phyloP scores from a whole-genome alignment of 2,888 invertebrate genomes.

The Nemapogon koenigi region DNA sequence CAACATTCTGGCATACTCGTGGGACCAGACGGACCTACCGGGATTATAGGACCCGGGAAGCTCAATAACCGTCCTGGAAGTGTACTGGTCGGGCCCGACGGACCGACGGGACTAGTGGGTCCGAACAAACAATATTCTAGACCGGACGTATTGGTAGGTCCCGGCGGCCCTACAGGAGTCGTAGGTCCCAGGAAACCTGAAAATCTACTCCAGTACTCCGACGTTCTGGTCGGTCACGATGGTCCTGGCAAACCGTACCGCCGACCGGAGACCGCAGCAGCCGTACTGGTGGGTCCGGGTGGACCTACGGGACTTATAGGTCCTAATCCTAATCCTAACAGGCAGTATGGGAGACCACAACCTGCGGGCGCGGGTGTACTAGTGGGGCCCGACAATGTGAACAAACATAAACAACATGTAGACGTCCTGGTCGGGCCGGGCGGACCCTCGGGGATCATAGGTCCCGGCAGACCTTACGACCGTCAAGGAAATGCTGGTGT shows the following conservation, averaged over 20 bases:
- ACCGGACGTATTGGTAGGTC: conserved; percentile 31
- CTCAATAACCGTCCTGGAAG: conserved; percentile 16
- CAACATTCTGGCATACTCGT: too few relatives aligned
- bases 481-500: conserved; percentile 21
- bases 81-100: conserved; percentile 57
- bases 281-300: too few relatives aligned
- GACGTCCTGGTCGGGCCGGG: conserved; percentile 21
- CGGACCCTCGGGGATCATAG: conserved; percentile 25
- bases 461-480: conserved; percentile 19
- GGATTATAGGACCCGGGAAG: conserved; percentile 20
- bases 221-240: conserved; percentile 36
- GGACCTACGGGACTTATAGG: conserved; percentile 5
- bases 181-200: conserved; percentile 13
- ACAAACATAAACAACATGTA: neutral
- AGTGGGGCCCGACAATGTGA: neutral
- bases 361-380: neutral
- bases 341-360: too few relatives aligned
- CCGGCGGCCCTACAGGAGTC: conserved; percentile 25
- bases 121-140: neutral
- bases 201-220: conserved; percentile 13
- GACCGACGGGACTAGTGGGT: conserved; percentile 21
- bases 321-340: too few relatives aligned
- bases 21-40: conserved; percentile 42
- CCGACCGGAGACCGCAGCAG: neutral
- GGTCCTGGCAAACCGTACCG: too few relatives aligned